Evolutionary conservation across 1,140 invertebrate genomes (phyloP), one percentile per base, ranked within the genome.

Genomic region (Zaprionus tsacasi): DNA sequence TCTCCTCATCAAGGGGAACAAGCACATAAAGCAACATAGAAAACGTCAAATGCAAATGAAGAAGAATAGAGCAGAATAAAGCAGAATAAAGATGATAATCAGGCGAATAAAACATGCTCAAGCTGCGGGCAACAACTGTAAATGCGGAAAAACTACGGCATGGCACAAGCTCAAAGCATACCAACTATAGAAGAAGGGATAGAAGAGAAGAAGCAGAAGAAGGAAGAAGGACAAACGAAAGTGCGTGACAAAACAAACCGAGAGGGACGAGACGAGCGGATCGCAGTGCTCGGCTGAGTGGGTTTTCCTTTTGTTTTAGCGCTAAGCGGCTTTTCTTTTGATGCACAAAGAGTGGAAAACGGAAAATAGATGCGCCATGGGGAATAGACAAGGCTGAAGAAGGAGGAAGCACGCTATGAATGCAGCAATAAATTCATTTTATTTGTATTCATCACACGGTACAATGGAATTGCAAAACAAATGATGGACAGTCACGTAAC

Each of bases 301-400:
- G 36, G 21, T 60, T 36, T 71, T 21, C 33, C 58, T 55, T 55
- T 74, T 74, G 58, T 74, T 61, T 73, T 25, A 15, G 21, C 66
- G 25, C 58, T 70, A 74, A 70, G 57, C 64, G 56, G 64, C 56
- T 73, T 66, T 55, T 36, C 48, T 56, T 56, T 73, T 61, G 64
- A 56, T 68, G 54, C 55, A 52, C 45, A 70, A 50, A 55, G 25
- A 63, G 21, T 40, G 21, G 43, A 7, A 59, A 59, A 58, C 11
- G 13, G 17, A 54, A 35, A 70, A 13, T 13, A 6, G n/a, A 45
- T 45, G 40, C 40, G n/a, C 40, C 8, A 6, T 17, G 48, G 17
- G 17, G 40, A 56, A 56, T 43, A 70, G 35, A 45, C 15, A 17
- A 36, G 40, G n/a, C 52, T 21, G 21, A 21, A 63, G 43, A 8